A percentile compares a stretch with the other conserved stretches of the same genome.
Evolutionary conservation across 2,888 invertebrate genomes (phyloP).

Genomic region (Drosophila kambysellisi): DNA sequence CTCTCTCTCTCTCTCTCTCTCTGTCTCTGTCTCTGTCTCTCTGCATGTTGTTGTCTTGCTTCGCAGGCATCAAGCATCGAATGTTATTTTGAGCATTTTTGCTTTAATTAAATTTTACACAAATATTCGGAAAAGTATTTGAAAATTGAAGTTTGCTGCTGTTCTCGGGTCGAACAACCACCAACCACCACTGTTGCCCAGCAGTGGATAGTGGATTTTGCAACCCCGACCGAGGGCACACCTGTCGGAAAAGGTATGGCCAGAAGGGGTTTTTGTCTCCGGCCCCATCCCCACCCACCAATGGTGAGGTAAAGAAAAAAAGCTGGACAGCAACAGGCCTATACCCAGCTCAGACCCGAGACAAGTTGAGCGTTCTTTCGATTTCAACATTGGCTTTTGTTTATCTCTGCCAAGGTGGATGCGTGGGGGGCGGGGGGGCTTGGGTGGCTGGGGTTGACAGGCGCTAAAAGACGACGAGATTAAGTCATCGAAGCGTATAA

Average conservation of each 20-base stretch:
- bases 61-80: slow-evolving; percentile 16
- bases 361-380: slow-evolving; percentile 57
- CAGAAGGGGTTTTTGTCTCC: slow-evolving; percentile 44
- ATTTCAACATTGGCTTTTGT: slow-evolving; percentile 44
- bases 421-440: background rate
- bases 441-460: slow-evolving; percentile 52
- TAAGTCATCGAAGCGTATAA: slow-evolving; percentile 79
- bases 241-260: slow-evolving; percentile 60
- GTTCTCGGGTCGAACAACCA: slow-evolving; percentile 4
- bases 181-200: slow-evolving; percentile 13
- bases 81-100: slow-evolving; percentile 72
- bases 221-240: slow-evolving; percentile 40
- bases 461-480: slow-evolving; percentile 77
- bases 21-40: background rate
- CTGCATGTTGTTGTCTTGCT: background rate
- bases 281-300: background rate
- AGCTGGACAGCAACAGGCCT: slow-evolving; percentile 38
- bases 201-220: slow-evolving; percentile 7
- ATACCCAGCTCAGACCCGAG: slow-evolving; percentile 10
- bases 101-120: slow-evolving; percentile 77
- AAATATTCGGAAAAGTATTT: slow-evolving; percentile 75
- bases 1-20: background rate
- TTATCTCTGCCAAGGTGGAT: slow-evolving; percentile 30
- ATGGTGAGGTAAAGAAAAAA: background rate
- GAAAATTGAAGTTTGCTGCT: slow-evolving; percentile 60